phyloP scores from a whole-genome alignment of 1,140 invertebrate genomes.

The Neotoxoptera formosana region DNA sequence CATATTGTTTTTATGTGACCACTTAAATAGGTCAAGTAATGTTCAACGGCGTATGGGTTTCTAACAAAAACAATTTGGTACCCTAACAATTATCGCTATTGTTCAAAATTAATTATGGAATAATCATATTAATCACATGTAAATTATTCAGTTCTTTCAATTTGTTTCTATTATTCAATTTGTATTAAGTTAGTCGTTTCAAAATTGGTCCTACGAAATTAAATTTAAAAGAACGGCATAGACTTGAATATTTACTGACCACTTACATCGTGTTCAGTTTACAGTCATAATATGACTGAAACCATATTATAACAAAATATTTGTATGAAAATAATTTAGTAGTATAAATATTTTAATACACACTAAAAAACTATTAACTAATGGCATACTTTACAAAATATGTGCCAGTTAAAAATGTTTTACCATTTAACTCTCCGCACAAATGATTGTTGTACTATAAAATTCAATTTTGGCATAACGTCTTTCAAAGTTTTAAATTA shows the following conservation, averaged over 20 bases:
- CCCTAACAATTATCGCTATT: not conserved
- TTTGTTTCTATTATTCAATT: not conserved
- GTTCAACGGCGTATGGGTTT: not conserved
- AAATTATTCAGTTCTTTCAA: too few relatives aligned
- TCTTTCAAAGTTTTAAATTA: not conserved
- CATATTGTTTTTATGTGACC: constrained; percentile 14
- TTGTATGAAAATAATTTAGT: not conserved
- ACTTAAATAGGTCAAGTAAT: constrained; percentile 10
- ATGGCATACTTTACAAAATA: not conserved
- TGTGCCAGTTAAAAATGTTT: not conserved
- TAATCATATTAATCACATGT: not conserved
- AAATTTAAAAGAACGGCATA: not conserved
- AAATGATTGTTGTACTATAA: not conserved
- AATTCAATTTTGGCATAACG: not conserved
- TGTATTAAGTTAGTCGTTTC: not conserved
- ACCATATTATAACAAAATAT: not conserved
- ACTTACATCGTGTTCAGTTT: not conserved
- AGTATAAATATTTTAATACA: not conserved
- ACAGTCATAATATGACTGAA: not conserved
- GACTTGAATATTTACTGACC: not conserved
- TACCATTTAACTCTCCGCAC: not conserved
- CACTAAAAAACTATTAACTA: not conserved
- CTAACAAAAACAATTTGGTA: constrained; percentile 31
- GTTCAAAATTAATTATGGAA: not conserved
- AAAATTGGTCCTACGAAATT: not conserved